phyloP scores from a whole-genome alignment of 2,888 invertebrate species.

The Leptopilina syphax region DNA sequence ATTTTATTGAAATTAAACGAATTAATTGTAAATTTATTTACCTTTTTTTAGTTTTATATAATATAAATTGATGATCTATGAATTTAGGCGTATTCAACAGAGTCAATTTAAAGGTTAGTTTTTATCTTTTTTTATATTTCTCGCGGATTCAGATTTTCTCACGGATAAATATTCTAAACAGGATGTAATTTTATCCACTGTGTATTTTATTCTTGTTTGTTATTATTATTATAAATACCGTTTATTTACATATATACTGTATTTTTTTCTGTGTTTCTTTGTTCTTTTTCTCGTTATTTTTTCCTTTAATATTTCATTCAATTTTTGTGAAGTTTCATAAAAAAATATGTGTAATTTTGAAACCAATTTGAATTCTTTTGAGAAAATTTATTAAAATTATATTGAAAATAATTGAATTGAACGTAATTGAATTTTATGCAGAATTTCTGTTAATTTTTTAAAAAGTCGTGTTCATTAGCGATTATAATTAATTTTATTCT shows the following conservation, averaged over 20 bases:
- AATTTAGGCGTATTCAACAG: constrained; percentile 90
- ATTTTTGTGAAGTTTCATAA: no score
- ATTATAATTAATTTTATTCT: no score
- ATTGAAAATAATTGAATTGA: no score
- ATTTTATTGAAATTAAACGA: not conserved
- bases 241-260: not conserved
- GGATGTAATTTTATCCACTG: not conserved
- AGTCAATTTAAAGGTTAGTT: constrained; percentile 86
- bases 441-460: no score
- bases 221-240: not conserved
- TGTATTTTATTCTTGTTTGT: not conserved
- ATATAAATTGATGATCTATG: constrained; percentile 78
- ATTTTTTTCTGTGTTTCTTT: not conserved
- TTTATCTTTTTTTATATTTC: not conserved
- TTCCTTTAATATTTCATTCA: no score
- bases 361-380: no score
- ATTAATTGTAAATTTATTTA: constrained; percentile 8
- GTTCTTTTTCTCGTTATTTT: no score
- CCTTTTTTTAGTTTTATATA: constrained; percentile 50
- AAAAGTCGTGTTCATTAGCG: no score
- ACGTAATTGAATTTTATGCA: no score
- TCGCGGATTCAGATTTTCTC: not conserved
- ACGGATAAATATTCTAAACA: constrained; percentile 1
- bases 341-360: no score
- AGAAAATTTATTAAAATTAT: no score